Percentiles rank a stretch among this genome's conserved stretches.
phyloP scores from a whole-genome alignment of 2,113 vertebrate genomes.

The Sylvia atricapilla region DNA sequence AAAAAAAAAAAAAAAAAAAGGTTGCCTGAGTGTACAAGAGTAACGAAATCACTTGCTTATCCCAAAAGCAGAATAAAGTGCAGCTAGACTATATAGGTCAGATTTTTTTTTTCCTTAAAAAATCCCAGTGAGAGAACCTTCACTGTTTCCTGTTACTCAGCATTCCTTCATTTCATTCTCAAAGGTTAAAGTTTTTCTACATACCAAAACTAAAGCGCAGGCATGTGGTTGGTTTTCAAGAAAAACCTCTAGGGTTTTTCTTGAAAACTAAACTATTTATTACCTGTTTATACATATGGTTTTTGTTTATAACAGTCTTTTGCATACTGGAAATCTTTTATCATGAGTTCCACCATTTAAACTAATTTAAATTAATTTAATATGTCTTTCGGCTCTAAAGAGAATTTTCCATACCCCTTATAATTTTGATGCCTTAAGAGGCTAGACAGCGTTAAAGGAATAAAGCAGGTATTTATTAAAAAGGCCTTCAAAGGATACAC shows the following conservation, averaged over 20 bases:
- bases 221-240: not conserved
- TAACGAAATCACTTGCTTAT: not conserved
- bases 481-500: not conserved
- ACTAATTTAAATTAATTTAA: not conserved
- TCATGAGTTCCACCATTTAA: not conserved
- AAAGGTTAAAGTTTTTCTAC: not conserved
- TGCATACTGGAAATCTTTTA: not conserved
- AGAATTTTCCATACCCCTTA: not conserved
- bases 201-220: not conserved
- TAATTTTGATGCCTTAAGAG: not conserved
- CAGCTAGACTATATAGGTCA: not conserved
- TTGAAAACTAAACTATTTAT: not conserved
- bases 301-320: not conserved
- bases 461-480: not conserved
- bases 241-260: not conserved
- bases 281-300: not conserved
- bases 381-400: not conserved
- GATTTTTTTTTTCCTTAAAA: not conserved
- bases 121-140: not conserved
- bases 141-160: not conserved
- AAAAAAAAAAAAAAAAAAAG: not conserved
- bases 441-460: not conserved
- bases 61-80: not conserved
- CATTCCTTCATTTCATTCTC: not conserved
- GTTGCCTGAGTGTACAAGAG: rapidly evolving